Base-by-base conservation (phyloP, 53 echinoderm and acorn worm genomes). In the Arbacia lixula region DNA sequence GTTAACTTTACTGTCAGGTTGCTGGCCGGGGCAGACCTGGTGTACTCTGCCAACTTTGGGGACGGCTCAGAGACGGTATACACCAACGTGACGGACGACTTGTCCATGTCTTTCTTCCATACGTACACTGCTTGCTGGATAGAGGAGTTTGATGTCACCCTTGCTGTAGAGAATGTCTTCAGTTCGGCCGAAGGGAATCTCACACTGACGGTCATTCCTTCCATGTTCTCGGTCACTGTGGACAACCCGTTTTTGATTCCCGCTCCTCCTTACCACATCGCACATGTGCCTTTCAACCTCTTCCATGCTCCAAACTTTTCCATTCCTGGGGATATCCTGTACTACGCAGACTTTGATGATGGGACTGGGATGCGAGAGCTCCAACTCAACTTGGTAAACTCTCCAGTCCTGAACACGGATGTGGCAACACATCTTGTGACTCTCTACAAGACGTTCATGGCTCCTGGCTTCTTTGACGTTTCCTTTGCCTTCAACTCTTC, bases 191-290 rank as follows among this genome's bases (percentile, higher is more conserved):
- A 60, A 60, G 60, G 36, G 39, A 26, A 22, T 5, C 28, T 78
- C 60, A 78, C 41, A 5, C 39, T 78, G 30, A 78, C 79, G 24
- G 60, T 78, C 2, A 36, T 78, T 38, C 79, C 79, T 17, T 25
- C 58, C 20, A 60, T 20, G 60, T 78, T 60, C 40, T 57, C 79
- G 3, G 41, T 78, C 8, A 17, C 39, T 28, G 38, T 60, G 36
- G 79, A 78, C 6, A 24, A 40, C 27, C 39, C 43, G 24, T 60
- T 37, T 28, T 25, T 28, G 1, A 40, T 78, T 25, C 27, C 61
- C 37, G 36, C 60, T 24, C 79, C 79, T 17, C 79, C 79, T 3
- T 16, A 60, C 33, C 41, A 36, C 25, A 57, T 40, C 3, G 79
- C 40, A 22, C 60, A 78, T 14, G 60, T 78, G 24, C 79, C 79